These are phyloP conservation scores for Girardinus metallicus DNA, from an alignment of 2,797 vertebrate species.

Conservation along the genomic window DNA sequence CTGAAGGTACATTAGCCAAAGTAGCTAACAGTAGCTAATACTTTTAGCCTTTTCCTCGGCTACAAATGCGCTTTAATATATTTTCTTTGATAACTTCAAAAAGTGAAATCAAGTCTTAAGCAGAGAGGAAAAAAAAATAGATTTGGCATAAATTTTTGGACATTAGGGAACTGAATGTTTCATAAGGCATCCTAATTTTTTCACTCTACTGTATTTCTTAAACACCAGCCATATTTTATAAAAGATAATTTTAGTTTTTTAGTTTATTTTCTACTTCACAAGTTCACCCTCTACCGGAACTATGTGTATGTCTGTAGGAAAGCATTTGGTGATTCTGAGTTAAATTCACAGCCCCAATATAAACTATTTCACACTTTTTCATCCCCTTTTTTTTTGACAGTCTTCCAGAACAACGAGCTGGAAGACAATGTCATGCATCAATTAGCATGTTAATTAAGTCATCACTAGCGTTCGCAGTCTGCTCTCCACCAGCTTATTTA, in stretches of 20 bases:
- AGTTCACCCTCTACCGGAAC: not conserved
- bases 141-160: not conserved
- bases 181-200: not conserved
- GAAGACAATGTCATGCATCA: not conserved
- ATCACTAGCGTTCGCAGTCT: slow-evolving; percentile 1
- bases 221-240: not conserved
- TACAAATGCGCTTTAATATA: not conserved
- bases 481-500: slow-evolving; percentile 10
- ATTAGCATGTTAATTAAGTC: slow-evolving; percentile 1
- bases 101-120: not conserved
- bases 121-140: too few relatives aligned
- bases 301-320: not conserved
- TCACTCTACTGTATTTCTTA: not conserved
- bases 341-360: not conserved
- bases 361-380: not conserved
- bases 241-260: not conserved
- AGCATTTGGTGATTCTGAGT: not conserved
- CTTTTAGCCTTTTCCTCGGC: not conserved
- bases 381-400: not conserved
- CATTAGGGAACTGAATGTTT: not conserved
- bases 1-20: not conserved
- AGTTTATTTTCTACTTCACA: too few relatives aligned
- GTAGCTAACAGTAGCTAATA: not conserved
- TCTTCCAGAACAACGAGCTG: not conserved
- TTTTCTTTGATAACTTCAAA: not conserved